A percentile compares a stretch with the other conserved stretches of the same genome.
phyloP scores from a whole-genome alignment of 2,113 vertebrate genomes.

The Urocynchramus pylzowi region DNA sequence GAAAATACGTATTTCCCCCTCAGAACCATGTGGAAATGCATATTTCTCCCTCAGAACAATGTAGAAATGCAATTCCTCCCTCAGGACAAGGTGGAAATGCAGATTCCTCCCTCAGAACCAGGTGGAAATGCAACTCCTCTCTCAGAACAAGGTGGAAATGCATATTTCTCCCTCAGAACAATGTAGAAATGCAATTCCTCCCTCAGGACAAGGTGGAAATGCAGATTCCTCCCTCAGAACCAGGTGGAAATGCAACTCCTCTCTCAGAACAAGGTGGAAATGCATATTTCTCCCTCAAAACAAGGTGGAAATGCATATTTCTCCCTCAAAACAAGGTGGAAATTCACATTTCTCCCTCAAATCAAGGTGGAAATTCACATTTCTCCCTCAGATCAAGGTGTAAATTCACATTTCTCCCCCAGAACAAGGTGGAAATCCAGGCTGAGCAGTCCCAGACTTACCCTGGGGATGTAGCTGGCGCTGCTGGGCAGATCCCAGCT shows the following conservation, averaged over 20 bases:
- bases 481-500: not conserved
- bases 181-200: accelerated
- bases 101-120: not conserved
- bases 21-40: not conserved
- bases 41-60: not conserved
- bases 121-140: too few species aligned
- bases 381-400: not conserved
- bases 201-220: not conserved
- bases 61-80: not conserved
- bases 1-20: not conserved
- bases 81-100: not conserved
- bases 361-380: accelerated
- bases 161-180: too few species aligned
- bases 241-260: accelerated
- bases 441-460: not conserved
- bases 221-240: not conserved
- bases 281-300: not conserved
- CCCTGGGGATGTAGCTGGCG: not conserved
- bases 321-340: not conserved
- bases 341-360: not conserved
- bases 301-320: not conserved
- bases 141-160: not conserved
- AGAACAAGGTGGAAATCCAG: not conserved
- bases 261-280: not conserved
- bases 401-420: accelerated